Percentiles rank a stretch among this genome's conserved stretches.
These are phyloP conservation scores for Sinodicranocentrus sp. DNA, from an alignment of 2,888 invertebrate species.

Conservation along the genomic window DNA sequence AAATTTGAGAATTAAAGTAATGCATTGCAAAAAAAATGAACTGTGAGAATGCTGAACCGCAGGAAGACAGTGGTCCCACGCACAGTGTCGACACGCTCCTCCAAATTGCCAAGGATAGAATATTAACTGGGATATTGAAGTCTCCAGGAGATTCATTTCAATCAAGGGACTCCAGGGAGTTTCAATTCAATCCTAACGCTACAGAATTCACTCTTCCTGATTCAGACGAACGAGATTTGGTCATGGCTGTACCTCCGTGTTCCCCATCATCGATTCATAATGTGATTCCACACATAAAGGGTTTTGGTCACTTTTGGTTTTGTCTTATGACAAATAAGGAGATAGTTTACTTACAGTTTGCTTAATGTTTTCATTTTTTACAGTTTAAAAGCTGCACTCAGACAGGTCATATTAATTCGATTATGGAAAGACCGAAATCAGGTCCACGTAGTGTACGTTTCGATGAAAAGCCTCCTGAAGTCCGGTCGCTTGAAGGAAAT, in stretches of 20 bases:
- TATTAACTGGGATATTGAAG: not conserved
- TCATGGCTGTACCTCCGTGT: conserved; percentile 26
- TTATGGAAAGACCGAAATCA: conserved; percentile 20
- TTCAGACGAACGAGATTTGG: not conserved
- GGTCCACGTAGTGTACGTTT: conserved; percentile 27
- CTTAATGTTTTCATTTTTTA: no score
- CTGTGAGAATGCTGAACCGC: not conserved
- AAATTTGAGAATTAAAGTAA: no score
- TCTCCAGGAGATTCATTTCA: not conserved
- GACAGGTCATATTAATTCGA: no score
- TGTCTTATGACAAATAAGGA: no score
- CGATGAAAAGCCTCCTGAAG: conserved; percentile 35
- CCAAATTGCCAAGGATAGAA: conserved; percentile 29
- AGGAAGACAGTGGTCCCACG: conserved; percentile 2
- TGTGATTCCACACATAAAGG: no score
- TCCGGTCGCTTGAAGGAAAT: not conserved
- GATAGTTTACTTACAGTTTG: no score
- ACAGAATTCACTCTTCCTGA: not conserved
- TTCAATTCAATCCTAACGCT: not conserved
- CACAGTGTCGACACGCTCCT: conserved; percentile 28
- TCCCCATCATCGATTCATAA: conserved; percentile 39
- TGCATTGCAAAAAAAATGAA: no score
- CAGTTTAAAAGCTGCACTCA: no score
- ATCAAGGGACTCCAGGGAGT: no score
- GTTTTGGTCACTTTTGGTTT: no score